Evolutionary conservation across 2,113 vertebrate species (phyloP).

Genomic region (Gallinago undulata): DNA sequence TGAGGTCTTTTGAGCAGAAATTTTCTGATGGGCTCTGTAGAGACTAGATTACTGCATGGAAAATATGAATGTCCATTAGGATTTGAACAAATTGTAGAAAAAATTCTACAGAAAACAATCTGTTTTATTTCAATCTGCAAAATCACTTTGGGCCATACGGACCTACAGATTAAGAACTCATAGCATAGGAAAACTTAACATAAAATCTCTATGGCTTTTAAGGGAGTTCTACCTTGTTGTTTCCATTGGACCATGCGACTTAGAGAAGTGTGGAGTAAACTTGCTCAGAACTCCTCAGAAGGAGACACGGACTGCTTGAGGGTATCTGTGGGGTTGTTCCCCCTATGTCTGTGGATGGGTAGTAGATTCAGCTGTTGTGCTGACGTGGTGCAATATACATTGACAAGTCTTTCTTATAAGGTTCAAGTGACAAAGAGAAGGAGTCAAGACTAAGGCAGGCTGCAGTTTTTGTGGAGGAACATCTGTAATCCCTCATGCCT

Average conservation of each 20-base stretch:
- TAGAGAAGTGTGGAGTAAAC: neutral
- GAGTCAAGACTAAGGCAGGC: neutral
- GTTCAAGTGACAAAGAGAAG: neutral
- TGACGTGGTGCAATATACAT: neutral
- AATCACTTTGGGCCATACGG: neutral
- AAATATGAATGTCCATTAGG: neutral
- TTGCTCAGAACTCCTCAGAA: neutral
- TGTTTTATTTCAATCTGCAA: neutral
- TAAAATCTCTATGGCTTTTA: neutral
- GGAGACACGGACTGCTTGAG: neutral
- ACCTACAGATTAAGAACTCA: neutral
- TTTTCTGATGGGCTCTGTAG: neutral
- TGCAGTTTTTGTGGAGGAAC: neutral
- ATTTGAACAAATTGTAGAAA: neutral
- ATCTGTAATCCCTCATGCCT: neutral
- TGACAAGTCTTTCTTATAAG: neutral
- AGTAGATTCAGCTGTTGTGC: neutral
- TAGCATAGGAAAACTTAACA: neutral
- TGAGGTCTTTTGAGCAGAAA: neutral
- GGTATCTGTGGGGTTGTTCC: neutral
- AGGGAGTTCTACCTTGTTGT: neutral
- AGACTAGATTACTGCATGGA: neutral
- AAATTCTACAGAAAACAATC: neutral
- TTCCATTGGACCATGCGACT: neutral
- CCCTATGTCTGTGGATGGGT: neutral